Conservation (phyloP, 1,140 invertebrate genomes). For the Drosophila sproati region DNA sequence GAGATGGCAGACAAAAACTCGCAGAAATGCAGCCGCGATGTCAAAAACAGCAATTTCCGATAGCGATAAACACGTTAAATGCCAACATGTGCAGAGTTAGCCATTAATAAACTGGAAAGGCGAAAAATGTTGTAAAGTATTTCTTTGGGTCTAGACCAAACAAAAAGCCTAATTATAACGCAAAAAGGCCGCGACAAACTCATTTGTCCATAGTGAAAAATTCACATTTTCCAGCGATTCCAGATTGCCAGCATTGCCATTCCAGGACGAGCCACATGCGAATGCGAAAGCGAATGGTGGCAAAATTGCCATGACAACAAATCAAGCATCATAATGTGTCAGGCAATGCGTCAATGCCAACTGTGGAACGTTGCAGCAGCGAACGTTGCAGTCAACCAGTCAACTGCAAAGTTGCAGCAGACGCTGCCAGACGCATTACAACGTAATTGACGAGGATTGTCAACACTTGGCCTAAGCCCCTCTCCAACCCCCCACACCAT, state of each 20-base stretch:
- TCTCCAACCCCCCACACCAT: background rate
- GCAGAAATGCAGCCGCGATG: slow-evolving; percentile 18
- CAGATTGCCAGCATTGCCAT: slow-evolving; percentile 63
- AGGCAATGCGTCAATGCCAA: slow-evolving; percentile 78
- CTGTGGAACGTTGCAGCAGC: slow-evolving; percentile 38
- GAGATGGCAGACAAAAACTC: slow-evolving; percentile 1
- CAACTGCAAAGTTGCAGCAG: background rate
- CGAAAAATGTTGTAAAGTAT: slow-evolving; percentile 70
- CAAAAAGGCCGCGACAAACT: slow-evolving; percentile 80
- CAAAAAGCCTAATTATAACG: slow-evolving; percentile 74
- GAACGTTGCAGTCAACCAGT: slow-evolving; percentile 4
- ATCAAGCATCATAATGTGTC: slow-evolving; percentile 83
- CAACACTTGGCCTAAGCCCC: slow-evolving; percentile 62
- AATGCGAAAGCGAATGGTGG: slow-evolving; percentile 56
- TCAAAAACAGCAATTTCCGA: slow-evolving; percentile 56
- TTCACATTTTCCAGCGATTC: slow-evolving; percentile 61
- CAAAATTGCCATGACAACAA: slow-evolving; percentile 80
- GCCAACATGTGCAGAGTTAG: slow-evolving; percentile 68
- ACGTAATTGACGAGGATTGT: slow-evolving; percentile 81
- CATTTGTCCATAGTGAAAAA: slow-evolving; percentile 81
- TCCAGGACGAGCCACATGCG: slow-evolving; percentile 42
- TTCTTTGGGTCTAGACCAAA: slow-evolving; percentile 36
- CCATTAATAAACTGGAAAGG: slow-evolving; percentile 76
- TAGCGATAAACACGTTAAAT: slow-evolving; percentile 57
- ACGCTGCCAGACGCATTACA: slow-evolving; percentile 68